Percentiles rank a stretch among this genome's conserved stretches.
Conservation (phyloP, 2,797 vertebrate genomes). For the Phalloptychus januarius region DNA sequence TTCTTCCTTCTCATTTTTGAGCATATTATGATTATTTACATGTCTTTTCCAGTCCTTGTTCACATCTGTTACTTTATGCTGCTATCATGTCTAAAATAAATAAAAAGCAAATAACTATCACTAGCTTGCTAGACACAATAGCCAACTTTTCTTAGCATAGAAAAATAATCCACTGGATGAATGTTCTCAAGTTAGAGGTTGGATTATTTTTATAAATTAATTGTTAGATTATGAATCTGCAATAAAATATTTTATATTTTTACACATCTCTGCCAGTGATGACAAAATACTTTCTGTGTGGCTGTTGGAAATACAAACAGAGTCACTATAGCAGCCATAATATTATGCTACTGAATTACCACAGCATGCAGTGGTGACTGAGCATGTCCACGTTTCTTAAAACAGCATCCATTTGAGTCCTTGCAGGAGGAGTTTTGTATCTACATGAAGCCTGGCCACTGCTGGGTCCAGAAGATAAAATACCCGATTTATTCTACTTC, state of each 20-base stretch:
- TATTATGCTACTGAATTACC: constrained; percentile 8
- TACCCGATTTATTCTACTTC: constrained; percentile 58
- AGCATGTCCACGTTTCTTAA: constrained; percentile 10
- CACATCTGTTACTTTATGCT: too few relatives aligned
- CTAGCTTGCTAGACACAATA: not conserved
- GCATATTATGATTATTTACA: too few relatives aligned
- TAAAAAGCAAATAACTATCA: not conserved
- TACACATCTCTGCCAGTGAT: not conserved
- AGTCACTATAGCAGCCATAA: not conserved
- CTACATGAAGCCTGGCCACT: constrained; percentile 45
- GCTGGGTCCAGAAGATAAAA: constrained; percentile 61
- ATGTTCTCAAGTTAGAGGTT: not conserved
- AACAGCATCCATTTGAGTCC: constrained; percentile 5
- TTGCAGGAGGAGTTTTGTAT: constrained; percentile 24
- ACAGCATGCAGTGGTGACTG: constrained; percentile 16
- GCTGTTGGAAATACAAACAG: not conserved
- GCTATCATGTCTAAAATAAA: too few relatives aligned
- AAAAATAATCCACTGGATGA: too few relatives aligned
- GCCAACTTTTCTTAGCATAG: not conserved
- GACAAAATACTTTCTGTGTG: not conserved
- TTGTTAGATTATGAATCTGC: not conserved
- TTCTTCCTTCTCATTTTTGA: too few relatives aligned
- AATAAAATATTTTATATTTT: not conserved
- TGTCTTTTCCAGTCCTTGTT: too few relatives aligned
- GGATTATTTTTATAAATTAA: too few relatives aligned